Percentiles rank a stretch among this genome's conserved stretches.
phyloP scores from a whole-genome alignment of 2,888 invertebrate genomes.

The Punctoribates punctum region DNA sequence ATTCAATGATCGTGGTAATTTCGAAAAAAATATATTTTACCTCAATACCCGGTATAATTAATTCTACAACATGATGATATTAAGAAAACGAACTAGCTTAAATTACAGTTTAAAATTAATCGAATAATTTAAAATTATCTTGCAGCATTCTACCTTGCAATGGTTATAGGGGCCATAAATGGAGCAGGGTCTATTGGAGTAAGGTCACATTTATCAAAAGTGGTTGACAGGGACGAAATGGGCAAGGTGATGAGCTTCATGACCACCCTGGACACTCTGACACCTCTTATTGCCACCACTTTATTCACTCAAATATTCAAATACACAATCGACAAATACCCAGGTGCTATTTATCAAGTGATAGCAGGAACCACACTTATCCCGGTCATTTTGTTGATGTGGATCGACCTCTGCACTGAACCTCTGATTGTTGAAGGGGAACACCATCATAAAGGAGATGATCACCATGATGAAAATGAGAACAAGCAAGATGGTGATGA shows the following conservation, averaged over 20 bases:
- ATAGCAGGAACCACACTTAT: background rate
- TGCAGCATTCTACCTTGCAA: background rate
- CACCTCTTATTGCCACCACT: background rate
- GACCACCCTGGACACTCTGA: background rate
- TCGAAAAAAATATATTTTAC: no score
- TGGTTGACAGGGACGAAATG: conserved; percentile 31
- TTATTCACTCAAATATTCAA: conserved; percentile 14
- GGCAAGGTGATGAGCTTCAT: conserved; percentile 30
- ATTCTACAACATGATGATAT: no score
- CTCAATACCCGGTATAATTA: no score
- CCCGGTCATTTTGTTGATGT: background rate
- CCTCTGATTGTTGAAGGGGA: background rate
- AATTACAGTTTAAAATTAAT: no score
- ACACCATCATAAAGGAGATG: no score
- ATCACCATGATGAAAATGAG: no score
- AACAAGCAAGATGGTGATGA: no score
- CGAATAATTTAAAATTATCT: background rate
- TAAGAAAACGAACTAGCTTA: no score
- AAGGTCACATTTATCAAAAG: conserved; percentile 14
- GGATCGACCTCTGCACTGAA: conserved; percentile 2
- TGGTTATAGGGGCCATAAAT: background rate
- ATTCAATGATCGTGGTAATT: no score
- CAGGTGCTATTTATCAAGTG: background rate
- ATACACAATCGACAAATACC: conserved; percentile 18
- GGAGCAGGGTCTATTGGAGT: background rate